Base-by-base conservation (phyloP, 2,888 invertebrate species). In the Melieria picta region DNA sequence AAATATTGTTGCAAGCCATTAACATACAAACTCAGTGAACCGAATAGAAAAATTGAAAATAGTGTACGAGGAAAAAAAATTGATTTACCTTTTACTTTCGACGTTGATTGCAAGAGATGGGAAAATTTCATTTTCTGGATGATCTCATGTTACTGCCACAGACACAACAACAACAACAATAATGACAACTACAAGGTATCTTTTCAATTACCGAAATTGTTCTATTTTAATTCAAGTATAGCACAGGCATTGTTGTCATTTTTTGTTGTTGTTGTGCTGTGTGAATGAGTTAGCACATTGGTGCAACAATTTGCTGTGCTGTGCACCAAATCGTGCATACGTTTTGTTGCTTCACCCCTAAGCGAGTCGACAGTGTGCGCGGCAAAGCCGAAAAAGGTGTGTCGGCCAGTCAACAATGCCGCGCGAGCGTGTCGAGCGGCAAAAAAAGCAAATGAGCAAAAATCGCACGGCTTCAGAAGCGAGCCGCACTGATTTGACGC, bases 1-100 rank as follows among this genome's bases (percentile, higher is more conserved):
- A 52, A 7, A 57, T 57, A 16, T 57, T 30, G 30, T 61, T 9
- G n/a, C 42, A 45, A 43, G 45, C 9, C 13, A 82, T 83, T 83
- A 83, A 79, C 83, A 83, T 79, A 80, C 79, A 83, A 81, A 83
- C 77, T 77, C 81, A 82, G 79, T 83, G 82, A 83, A 79, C 81
- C 80, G 80, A 80, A 80, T 73, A 72, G 72, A 55, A 67, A 72
- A 46, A 64, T 74, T 72, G 30, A 16, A 52, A n/a, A n/a, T 52
- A 5, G 16, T 16, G 16, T n/a, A 52, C 11, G 11, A 52, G 11
- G 4, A n/a, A n/a, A n/a, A n/a, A 52, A n/a, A n/a, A 13, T 57
- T 11, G n/a, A 16, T 13, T 45, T 61, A 7, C 11, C 58, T 70
- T 70, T 70, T 70, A 70, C 70, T 70, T 70, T 70, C 65, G 60